Percentiles rank a stretch among this genome's conserved stretches.
Conservation (phyloP, 2,113 vertebrate species). For the Dipodomys stephensi region DNA sequence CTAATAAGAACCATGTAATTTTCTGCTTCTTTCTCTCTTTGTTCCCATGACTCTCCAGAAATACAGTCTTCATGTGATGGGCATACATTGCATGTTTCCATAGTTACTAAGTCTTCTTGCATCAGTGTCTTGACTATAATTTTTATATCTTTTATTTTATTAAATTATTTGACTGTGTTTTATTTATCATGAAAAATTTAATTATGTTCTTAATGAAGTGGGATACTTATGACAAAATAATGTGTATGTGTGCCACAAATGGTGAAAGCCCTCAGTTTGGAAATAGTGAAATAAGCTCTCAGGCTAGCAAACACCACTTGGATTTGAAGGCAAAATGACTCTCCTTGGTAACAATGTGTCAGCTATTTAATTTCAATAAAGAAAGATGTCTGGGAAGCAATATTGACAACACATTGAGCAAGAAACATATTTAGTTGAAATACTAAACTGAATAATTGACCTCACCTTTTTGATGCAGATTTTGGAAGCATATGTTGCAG, state of each 20-base stretch:
- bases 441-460: not conserved
- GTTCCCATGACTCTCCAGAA: not conserved
- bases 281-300: not conserved
- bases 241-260: not conserved
- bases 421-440: not conserved
- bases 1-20: not conserved
- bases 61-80: not conserved
- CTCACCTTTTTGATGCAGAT: not conserved
- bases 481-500: conserved; percentile 8
- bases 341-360: not conserved
- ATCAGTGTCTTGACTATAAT: not conserved
- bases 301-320: not conserved
- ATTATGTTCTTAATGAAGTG: not conserved
- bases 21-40: not conserved
- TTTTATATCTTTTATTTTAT: not conserved
- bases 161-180: conserved; percentile 2
- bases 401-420: not conserved
- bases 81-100: not conserved
- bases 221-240: not conserved
- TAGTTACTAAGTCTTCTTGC: not conserved
- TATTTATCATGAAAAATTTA: not conserved
- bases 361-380: not conserved
- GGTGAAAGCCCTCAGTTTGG: not conserved
- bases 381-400: not conserved
- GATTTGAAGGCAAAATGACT: not conserved